A percentile compares a stretch with the other conserved stretches of the same genome.
Conservation (phyloP, 2,888 invertebrate genomes). For the Carterocephalus palaemon region DNA sequence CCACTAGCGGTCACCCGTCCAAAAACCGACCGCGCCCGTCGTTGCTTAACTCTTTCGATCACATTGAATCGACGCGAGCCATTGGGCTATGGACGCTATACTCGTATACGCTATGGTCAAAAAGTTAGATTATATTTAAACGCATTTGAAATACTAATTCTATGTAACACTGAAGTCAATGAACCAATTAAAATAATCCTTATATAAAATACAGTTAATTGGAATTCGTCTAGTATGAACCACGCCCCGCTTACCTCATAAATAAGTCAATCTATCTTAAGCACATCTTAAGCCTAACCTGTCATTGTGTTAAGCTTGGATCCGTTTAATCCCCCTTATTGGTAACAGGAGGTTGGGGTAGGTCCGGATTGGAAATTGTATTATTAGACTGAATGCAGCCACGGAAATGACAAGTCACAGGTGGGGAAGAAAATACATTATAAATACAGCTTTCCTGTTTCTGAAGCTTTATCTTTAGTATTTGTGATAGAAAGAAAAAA, state of each 20-base stretch:
- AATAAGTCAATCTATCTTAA: slow-evolving; percentile 14
- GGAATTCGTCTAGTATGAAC: slow-evolving; percentile 11
- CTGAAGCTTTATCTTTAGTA: too few relatives aligned
- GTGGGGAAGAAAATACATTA: too few relatives aligned
- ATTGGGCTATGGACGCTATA: too few relatives aligned
- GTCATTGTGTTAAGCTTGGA: slow-evolving; percentile 15
- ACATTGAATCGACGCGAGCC: too few relatives aligned
- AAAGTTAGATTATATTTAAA: too few relatives aligned
- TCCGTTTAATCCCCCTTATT: slow-evolving; percentile 33
- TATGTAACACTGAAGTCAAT: slow-evolving; percentile 7
- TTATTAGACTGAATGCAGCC: slow-evolving; percentile 20
- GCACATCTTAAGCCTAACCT: slow-evolving; percentile 29
- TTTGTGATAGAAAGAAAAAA: too few relatives aligned
- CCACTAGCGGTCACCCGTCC: too few relatives aligned
- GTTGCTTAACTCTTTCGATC: too few relatives aligned
- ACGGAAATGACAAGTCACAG: slow-evolving; percentile 18
- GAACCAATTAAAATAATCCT: slow-evolving; percentile 17
- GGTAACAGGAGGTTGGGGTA: slow-evolving; percentile 38
- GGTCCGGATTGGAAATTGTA: slow-evolving; percentile 35
- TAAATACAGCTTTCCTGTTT: too few relatives aligned
- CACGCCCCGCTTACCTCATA: slow-evolving; percentile 2
- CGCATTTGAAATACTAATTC: slow-evolving; percentile 4
- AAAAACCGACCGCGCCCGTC: too few relatives aligned
- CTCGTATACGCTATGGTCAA: too few relatives aligned
- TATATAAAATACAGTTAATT: not conserved